Conservation (phyloP, 2,888 invertebrate genomes). For the Tholera decimalis region DNA sequence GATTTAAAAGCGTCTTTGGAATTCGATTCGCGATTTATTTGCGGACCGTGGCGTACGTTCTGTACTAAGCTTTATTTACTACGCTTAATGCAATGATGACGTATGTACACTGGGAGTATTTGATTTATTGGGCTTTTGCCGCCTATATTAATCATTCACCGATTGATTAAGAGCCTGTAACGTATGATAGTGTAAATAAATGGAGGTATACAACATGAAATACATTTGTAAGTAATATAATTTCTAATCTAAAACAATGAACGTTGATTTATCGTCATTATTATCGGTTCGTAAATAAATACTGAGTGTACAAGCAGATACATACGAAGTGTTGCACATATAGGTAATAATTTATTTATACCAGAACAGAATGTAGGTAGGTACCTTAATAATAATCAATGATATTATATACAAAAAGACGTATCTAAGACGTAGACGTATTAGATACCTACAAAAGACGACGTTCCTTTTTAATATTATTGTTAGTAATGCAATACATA, state of each 20-base stretch:
- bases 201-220: conserved; percentile 34
- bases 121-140: conserved; percentile 57
- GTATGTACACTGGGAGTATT: conserved; percentile 33
- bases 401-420: too few relatives aligned
- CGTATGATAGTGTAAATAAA: conserved; percentile 47
- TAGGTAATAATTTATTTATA: conserved; percentile 12
- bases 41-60: conserved; percentile 67
- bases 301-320: conserved; percentile 26
- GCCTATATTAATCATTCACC: conserved; percentile 47
- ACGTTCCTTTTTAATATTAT: too few relatives aligned
- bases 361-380: conserved; percentile 30
- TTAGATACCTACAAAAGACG: too few relatives aligned
- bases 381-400: too few relatives aligned
- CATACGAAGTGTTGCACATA: conserved; percentile 16
- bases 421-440: too few relatives aligned
- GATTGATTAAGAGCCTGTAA: conserved; percentile 55
- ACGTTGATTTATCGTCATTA: conserved; percentile 45
- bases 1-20: conserved; percentile 84
- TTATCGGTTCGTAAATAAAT: conserved; percentile 45
- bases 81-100: conserved; percentile 53
- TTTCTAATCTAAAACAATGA: conserved; percentile 57
- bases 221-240: conserved; percentile 52
- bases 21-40: conserved; percentile 81
- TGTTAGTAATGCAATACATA: conserved; percentile 22
- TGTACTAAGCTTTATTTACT: conserved; percentile 69